Evolutionary conservation across 2,888 invertebrate genomes (phyloP).

Genomic region (Keiferia lycopersicella): DNA sequence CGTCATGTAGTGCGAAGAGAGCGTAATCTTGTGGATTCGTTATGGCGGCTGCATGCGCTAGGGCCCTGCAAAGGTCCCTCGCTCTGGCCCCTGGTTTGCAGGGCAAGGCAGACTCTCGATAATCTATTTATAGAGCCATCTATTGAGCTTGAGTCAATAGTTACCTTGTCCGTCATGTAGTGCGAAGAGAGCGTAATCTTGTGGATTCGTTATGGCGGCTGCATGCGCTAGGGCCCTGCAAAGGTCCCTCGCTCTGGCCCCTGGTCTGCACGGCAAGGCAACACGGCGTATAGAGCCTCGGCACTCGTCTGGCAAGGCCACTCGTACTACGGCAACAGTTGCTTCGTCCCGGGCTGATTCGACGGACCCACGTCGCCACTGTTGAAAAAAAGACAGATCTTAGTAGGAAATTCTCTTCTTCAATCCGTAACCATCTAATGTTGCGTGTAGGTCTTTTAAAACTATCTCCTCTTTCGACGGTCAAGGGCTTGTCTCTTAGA

Average conservation of each 20-base stretch:
- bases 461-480: too few relatives aligned
- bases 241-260: conserved; percentile 95
- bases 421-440: too few relatives aligned
- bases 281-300: conserved; percentile 95
- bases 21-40: too few relatives aligned
- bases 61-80: too few relatives aligned
- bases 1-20: too few relatives aligned
- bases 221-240: conserved; percentile 97
- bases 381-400: conserved; percentile 30
- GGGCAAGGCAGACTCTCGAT: conserved; percentile 80
- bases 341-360: conserved; percentile 51
- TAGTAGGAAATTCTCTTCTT: too few relatives aligned
- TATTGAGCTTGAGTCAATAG: conserved; percentile 25
- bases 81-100: not conserved
- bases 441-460: too few relatives aligned
- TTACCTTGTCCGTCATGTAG: conserved; percentile 94
- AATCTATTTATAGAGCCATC: too few relatives aligned
- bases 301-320: conserved; percentile 96
- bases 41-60: too few relatives aligned
- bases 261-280: conserved; percentile 95
- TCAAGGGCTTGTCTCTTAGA: too few relatives aligned
- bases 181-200: conserved; percentile 96
- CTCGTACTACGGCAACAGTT: conserved; percentile 86
- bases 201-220: conserved; percentile 96
- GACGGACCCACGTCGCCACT: conserved; percentile 80